Evolutionary conservation across 2,113 vertebrate genomes (phyloP).

Genomic region (Callionymus lyra): DNA sequence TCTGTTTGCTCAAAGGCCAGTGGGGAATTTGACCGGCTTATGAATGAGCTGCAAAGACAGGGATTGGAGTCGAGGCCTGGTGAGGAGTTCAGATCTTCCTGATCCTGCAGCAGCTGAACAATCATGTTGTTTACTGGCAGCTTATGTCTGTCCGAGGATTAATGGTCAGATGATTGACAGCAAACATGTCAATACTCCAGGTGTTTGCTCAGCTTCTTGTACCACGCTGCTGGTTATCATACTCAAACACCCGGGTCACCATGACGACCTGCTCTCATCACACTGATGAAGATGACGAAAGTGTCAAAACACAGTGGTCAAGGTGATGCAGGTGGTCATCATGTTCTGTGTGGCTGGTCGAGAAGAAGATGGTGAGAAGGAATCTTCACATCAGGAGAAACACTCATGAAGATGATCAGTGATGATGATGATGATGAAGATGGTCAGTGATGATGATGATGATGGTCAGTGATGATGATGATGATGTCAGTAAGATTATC

Average conservation of each 20-base stretch:
- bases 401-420: no score
- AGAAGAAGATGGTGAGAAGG: no score
- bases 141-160: slow-evolving; percentile 55
- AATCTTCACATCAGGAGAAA: no score
- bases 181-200: slow-evolving; percentile 54
- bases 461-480: no score
- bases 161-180: slow-evolving; percentile 44
- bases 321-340: no score
- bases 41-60: slow-evolving; percentile 2
- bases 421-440: no score
- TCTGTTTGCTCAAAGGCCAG: neutral
- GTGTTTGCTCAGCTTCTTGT: slow-evolving; percentile 56
- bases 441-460: no score
- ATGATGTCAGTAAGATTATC: no score
- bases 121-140: slow-evolving; percentile 43
- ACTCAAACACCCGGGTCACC: slow-evolving; percentile 47
- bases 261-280: neutral
- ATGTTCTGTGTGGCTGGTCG: no score
- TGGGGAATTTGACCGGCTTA: neutral
- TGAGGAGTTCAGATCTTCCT: slow-evolving; percentile 27
- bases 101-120: slow-evolving; percentile 47
- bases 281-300: no score
- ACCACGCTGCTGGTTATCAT: slow-evolving; percentile 41
- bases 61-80: slow-evolving; percentile 8
- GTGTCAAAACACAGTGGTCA: no score